Conservation (phyloP, 2,113 vertebrate genomes). For the Neomonachus schauinslandi region DNA sequence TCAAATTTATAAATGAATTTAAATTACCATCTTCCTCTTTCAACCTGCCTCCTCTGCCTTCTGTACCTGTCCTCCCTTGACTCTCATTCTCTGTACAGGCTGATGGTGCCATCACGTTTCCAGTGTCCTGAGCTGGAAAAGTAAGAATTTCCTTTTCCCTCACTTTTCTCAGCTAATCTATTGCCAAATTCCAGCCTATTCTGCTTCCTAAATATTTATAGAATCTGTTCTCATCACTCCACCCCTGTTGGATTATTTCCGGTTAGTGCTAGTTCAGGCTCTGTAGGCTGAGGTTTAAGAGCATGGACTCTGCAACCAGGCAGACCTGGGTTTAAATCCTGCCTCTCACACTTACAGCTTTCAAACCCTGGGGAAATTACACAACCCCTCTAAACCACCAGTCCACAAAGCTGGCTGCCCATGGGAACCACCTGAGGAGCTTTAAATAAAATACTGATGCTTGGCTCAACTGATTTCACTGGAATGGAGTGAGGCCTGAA, state of each 20-base stretch:
- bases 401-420: neutral
- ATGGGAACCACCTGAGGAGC: neutral
- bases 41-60: neutral
- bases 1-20: neutral
- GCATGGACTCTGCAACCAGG: neutral
- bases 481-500: neutral
- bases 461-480: neutral
- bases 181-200: neutral
- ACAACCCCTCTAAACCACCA: neutral
- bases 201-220: neutral
- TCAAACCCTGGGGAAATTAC: neutral
- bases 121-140: neutral
- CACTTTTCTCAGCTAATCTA: neutral
- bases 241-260: neutral
- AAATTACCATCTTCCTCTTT: neutral
- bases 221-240: neutral
- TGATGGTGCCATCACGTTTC: neutral
- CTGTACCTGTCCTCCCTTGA: neutral
- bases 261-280: neutral
- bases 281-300: neutral
- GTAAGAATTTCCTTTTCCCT: neutral
- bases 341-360: neutral
- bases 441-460: neutral
- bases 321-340: neutral
- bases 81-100: neutral